A percentile compares a stretch with the other conserved stretches of the same genome.
These are phyloP conservation scores for Danionella dracula DNA, from an alignment of 2,797 vertebrate species.

Conservation along the genomic window DNA sequence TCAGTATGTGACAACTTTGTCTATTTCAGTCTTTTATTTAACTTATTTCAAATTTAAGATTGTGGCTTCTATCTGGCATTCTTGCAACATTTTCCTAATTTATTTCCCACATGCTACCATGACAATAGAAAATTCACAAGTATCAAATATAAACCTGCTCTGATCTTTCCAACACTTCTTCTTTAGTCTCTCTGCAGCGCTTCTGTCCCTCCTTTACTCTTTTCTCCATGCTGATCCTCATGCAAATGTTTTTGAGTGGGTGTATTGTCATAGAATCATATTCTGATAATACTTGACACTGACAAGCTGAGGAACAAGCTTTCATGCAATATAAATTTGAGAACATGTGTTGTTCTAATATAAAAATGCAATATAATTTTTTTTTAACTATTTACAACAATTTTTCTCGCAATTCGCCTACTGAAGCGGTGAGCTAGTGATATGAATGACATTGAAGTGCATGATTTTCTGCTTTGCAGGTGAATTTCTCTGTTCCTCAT, in stretches of 20 bases:
- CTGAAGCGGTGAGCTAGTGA: no score
- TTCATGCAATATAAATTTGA: conserved; percentile 14
- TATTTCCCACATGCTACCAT: conserved; percentile 34
- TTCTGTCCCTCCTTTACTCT: conserved; percentile 28
- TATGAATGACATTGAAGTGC: no score
- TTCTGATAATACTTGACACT: conserved; percentile 42
- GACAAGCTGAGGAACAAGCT: conserved; percentile 5
- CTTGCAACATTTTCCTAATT: conserved; percentile 33
- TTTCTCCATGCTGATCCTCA: conserved; percentile 34
- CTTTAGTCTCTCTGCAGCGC: background rate
- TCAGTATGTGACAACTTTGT: background rate
- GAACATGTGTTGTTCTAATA: no score
- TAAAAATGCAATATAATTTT: no score
- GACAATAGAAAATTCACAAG: conserved; percentile 30
- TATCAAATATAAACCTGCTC: background rate
- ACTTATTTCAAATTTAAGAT: background rate
- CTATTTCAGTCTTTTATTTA: background rate
- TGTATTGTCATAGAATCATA: conserved; percentile 54
- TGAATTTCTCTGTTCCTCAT: no score
- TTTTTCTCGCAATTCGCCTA: no score
- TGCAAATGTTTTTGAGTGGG: conserved; percentile 44
- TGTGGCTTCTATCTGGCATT: conserved; percentile 1
- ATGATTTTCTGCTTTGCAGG: no score
- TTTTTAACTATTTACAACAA: no score
- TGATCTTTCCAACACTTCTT: background rate